A percentile compares a stretch with the other conserved stretches of the same genome.
phyloP scores from a whole-genome alignment of 2,888 invertebrate genomes.

The Ellobium chinense region DNA sequence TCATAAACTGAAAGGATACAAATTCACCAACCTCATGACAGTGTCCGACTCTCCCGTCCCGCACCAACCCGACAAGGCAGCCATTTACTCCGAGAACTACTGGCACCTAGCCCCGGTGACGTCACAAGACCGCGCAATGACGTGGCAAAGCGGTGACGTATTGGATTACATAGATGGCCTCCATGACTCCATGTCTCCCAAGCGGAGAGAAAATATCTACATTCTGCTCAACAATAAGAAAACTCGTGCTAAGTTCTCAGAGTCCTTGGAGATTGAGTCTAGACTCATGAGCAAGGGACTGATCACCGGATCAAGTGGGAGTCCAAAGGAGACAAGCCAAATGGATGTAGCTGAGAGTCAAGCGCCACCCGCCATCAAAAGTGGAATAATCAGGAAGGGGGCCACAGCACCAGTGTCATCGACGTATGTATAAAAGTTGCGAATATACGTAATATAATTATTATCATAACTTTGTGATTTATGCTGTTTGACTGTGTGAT shows the following conservation, averaged over 20 bases:
- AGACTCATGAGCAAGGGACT: constrained; percentile 54
- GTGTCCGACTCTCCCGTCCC: not conserved
- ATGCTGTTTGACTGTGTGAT: too few relatives aligned
- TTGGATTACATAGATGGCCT: constrained; percentile 57
- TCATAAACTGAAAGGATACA: constrained; percentile 44
- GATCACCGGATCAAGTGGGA: constrained; percentile 10
- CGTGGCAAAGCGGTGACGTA: constrained; percentile 51
- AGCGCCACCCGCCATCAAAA: too few relatives aligned
- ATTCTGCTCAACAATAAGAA: constrained; percentile 55
- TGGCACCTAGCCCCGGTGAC: constrained; percentile 43
- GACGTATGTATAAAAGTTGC: constrained; percentile 39
- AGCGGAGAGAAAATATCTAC: constrained; percentile 57
- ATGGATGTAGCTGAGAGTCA: not conserved
- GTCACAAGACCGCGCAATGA: constrained; percentile 8
- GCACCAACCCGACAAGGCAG: constrained; percentile 5
- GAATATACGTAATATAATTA: too few relatives aligned
- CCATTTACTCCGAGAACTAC: constrained; percentile 47
- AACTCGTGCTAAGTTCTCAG: constrained; percentile 57
- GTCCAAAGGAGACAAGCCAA: not conserved
- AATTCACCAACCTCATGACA: constrained; percentile 6
- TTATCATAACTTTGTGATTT: too few relatives aligned
- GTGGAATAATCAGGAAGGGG: not conserved
- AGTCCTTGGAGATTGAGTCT: constrained; percentile 60
- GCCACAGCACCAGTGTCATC: constrained; percentile 38
- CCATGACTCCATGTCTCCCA: constrained; percentile 53